These are phyloP conservation scores for Dipodomys ordii DNA, from an alignment of 2,113 vertebrate genomes.

Conservation along the genomic window DNA sequence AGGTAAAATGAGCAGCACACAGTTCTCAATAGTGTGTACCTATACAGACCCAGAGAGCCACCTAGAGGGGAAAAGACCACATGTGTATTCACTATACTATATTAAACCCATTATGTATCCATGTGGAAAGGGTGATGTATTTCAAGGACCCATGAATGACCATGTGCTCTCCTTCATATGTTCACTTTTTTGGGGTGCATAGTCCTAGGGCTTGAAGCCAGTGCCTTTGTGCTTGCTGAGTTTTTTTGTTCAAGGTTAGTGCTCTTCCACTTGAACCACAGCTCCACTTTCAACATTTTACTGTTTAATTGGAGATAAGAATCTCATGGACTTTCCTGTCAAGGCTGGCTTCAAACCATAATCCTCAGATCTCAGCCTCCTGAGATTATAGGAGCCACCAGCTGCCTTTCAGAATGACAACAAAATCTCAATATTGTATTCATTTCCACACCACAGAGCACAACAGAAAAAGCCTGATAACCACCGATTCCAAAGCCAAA, in stretches of 20 bases:
- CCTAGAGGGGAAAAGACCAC: constrained; percentile 56
- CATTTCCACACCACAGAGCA: not conserved
- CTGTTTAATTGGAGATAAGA: too few species aligned
- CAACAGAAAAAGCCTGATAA: not conserved
- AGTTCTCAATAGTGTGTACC: not conserved
- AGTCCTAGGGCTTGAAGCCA: too few species aligned
- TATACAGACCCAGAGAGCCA: constrained; percentile 44
- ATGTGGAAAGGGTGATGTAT: not conserved
- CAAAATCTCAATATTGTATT: not conserved
- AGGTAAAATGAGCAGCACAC: too few species aligned
- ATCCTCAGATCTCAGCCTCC: too few species aligned
- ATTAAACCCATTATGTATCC: not conserved
- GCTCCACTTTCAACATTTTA: too few species aligned
- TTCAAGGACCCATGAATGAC: not conserved
- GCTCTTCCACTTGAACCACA: too few species aligned
- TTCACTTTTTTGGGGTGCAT: not conserved
- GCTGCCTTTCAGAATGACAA: not conserved
- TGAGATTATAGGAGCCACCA: too few species aligned
- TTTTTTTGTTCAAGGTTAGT: too few species aligned
- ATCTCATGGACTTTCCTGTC: too few species aligned
- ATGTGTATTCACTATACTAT: not conserved
- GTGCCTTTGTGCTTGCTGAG: too few species aligned
- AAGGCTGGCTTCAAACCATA: too few species aligned
- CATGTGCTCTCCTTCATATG: not conserved
- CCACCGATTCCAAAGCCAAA: not conserved